Conservation (phyloP, 2,113 vertebrate genomes). For the Taurulus bubalis region DNA sequence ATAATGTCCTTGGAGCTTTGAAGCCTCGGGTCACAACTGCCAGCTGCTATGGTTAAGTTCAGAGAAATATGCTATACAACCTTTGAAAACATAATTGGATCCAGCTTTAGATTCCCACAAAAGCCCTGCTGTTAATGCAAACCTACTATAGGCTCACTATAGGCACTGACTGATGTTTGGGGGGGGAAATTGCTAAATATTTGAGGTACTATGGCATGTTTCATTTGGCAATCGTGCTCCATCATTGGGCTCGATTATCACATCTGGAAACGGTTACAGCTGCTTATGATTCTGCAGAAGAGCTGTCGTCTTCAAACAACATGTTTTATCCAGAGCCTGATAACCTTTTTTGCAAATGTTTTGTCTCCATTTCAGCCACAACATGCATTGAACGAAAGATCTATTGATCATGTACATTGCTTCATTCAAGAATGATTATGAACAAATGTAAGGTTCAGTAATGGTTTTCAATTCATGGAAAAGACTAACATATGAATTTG, state of each 20-base stretch:
- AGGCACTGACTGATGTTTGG: constrained; percentile 36
- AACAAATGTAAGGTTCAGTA: neutral
- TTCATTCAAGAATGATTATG: neutral
- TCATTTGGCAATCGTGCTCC: constrained; percentile 56
- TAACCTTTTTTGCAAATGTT: constrained; percentile 9
- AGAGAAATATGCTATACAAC: constrained; percentile 51
- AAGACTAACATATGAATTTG: neutral
- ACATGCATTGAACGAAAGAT: neutral
- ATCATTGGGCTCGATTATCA: constrained; percentile 63
- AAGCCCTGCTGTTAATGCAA: constrained; percentile 52
- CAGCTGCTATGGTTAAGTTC: constrained; percentile 33
- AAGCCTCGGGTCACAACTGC: constrained; percentile 25
- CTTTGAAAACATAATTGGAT: constrained; percentile 71
- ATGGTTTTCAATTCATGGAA: neutral
- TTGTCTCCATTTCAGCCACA: neutral
- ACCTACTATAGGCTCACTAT: constrained; percentile 46
- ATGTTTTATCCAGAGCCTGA: constrained; percentile 20
- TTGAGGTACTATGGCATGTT: constrained; percentile 48
- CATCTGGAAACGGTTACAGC: constrained; percentile 75
- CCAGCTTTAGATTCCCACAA: constrained; percentile 60
- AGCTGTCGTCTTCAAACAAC: constrained; percentile 59
- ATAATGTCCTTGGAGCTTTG: constrained; percentile 36
- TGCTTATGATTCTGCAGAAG: constrained; percentile 57
- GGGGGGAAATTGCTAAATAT: constrained; percentile 36
- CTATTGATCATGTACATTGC: neutral